A percentile compares a stretch with the other conserved stretches of the same genome.
Conservation (phyloP, 2,113 vertebrate species). For the Daboia siamensis region DNA sequence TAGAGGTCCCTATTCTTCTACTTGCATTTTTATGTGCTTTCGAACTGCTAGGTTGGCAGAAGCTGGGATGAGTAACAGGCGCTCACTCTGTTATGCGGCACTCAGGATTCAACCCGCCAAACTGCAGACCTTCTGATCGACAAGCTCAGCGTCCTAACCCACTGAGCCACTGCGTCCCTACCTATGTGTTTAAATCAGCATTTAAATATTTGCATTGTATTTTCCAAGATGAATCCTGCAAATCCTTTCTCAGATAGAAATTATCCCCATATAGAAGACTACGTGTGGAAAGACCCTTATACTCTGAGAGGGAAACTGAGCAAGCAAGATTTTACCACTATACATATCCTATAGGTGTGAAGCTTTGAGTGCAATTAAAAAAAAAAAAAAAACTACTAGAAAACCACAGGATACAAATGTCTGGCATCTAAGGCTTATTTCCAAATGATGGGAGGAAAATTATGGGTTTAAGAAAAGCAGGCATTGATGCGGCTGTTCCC, state of each 20-base stretch:
- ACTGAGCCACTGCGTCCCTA: no score
- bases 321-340: not conserved
- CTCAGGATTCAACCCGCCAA: no score
- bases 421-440: not conserved
- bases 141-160: no score
- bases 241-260: not conserved
- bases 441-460: not conserved
- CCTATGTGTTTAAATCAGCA: not conserved
- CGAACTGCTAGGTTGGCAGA: no score
- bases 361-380: not conserved
- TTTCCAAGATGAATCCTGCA: not conserved
- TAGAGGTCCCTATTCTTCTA: no score
- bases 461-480: constrained; percentile 2
- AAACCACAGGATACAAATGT: not conserved
- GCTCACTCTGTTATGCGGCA: no score
- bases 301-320: not conserved
- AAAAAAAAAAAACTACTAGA: not conserved
- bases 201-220: not conserved
- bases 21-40: no score
- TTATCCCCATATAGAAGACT: not conserved
- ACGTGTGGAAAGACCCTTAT: not conserved
- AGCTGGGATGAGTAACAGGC: no score
- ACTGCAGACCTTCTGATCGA: no score
- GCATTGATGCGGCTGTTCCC: not conserved
- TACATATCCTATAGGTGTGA: not conserved